phyloP scores from a whole-genome alignment of 2,113 vertebrate species.

The Oreochromis spilurus region DNA sequence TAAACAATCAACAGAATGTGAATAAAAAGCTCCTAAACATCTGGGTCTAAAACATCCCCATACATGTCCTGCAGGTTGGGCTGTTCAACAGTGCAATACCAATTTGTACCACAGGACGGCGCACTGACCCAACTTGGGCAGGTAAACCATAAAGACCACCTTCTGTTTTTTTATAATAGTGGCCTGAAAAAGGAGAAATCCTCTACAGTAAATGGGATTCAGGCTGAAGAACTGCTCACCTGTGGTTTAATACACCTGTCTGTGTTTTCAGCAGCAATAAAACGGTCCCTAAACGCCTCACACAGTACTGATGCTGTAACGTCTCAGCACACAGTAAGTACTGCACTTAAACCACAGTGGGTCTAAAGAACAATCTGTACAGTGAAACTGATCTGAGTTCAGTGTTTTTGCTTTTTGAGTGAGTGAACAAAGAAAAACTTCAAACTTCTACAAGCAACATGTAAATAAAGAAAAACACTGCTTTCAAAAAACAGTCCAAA shows the following conservation, averaged over 20 bases:
- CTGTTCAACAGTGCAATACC: background rate
- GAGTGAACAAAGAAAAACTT: too few relatives aligned
- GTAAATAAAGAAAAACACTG: too few relatives aligned
- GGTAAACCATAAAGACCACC: background rate
- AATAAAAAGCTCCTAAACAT: background rate
- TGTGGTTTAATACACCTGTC: background rate
- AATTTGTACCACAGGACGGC: fast-evolving
- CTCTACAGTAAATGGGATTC: background rate
- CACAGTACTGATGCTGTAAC: fast-evolving
- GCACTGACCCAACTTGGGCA: fast-evolving
- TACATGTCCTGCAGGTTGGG: fast-evolving
- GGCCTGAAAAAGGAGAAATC: background rate
- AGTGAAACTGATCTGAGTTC: background rate
- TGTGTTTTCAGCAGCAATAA: background rate
- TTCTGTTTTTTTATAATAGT: fast-evolving
- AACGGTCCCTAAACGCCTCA: background rate
- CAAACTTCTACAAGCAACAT: too few relatives aligned
- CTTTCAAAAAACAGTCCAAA: too few relatives aligned
- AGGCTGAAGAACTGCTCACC: background rate
- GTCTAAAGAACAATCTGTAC: background rate
- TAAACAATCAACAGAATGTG: background rate
- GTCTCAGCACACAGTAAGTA: background rate
- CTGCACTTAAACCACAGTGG: background rate
- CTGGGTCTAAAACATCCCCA: background rate
- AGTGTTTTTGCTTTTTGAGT: background rate